These are phyloP conservation scores for Manis javanica DNA, from an alignment of 2,797 vertebrate species.

Conservation along the genomic window DNA sequence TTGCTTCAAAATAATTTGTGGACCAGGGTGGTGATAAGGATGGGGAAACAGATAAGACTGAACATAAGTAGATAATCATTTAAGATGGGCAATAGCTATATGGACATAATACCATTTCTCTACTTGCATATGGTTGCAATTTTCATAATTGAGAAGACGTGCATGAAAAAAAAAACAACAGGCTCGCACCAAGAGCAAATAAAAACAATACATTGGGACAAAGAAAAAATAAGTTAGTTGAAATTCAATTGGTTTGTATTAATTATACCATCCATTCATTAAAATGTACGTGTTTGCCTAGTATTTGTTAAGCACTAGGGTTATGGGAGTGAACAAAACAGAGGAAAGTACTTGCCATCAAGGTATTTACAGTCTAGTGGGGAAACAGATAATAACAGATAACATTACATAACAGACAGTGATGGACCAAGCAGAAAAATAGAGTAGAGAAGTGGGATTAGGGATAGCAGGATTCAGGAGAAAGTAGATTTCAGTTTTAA, in stretches of 20 bases:
- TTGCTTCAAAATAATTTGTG: conserved; percentile 21
- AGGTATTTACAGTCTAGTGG: background rate
- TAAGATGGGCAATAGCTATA: background rate
- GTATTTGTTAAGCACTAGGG: background rate
- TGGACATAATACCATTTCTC: background rate
- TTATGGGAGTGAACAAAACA: background rate
- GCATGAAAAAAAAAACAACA: background rate
- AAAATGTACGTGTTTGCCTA: background rate
- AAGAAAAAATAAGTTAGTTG: background rate
- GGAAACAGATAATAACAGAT: background rate
- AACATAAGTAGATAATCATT: background rate
- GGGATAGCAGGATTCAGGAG: background rate
- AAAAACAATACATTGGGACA: background rate
- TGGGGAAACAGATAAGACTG: background rate
- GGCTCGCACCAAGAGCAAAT: background rate
- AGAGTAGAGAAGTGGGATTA: background rate
- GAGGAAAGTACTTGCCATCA: background rate
- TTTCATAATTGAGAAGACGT: background rate
- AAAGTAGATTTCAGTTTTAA: background rate
- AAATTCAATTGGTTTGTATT: background rate
- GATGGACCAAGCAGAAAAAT: background rate
- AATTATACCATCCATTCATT: background rate
- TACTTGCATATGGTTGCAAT: background rate
- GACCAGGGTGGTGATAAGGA: background rate
- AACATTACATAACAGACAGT: background rate